phyloP scores from a whole-genome alignment of 2,113 vertebrate species.

The Thamnophis sirtalis region DNA sequence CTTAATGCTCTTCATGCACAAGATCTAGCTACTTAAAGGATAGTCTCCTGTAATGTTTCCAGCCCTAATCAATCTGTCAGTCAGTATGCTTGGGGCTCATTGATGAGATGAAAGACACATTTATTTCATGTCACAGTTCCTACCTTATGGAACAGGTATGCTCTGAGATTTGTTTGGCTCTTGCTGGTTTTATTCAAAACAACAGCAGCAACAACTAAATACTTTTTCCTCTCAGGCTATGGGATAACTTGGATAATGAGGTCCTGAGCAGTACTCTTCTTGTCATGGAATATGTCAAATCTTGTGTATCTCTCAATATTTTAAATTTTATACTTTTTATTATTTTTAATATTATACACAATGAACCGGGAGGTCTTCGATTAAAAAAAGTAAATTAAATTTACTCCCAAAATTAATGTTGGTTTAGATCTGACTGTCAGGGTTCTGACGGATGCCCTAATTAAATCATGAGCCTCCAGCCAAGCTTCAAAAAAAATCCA shows the following conservation, averaged over 20 bases:
- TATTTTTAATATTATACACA: not conserved
- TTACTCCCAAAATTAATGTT: not conserved
- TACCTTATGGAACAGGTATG: not conserved
- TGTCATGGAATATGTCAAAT: not conserved
- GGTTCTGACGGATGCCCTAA: no score
- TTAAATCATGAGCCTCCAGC: no score
- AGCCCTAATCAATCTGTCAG: not conserved
- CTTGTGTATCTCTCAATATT: not conserved
- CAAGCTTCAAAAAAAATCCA: no score
- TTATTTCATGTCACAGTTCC: not conserved
- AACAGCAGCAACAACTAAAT: not conserved
- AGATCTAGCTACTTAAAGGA: not conserved
- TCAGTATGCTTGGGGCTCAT: not conserved
- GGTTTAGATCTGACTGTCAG: not conserved
- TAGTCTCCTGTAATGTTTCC: not conserved
- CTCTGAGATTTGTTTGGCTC: not conserved
- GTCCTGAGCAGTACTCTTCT: not conserved
- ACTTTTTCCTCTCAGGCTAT: not conserved
- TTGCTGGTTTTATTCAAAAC: not conserved
- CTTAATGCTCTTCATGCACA: not conserved
- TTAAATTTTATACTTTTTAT: not conserved
- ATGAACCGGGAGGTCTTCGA: not conserved
- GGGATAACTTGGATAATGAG: not conserved
- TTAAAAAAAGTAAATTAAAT: not conserved
- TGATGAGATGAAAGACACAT: not conserved